Conservation (phyloP, 2,113 vertebrate genomes). For the Psophia crepitans region DNA sequence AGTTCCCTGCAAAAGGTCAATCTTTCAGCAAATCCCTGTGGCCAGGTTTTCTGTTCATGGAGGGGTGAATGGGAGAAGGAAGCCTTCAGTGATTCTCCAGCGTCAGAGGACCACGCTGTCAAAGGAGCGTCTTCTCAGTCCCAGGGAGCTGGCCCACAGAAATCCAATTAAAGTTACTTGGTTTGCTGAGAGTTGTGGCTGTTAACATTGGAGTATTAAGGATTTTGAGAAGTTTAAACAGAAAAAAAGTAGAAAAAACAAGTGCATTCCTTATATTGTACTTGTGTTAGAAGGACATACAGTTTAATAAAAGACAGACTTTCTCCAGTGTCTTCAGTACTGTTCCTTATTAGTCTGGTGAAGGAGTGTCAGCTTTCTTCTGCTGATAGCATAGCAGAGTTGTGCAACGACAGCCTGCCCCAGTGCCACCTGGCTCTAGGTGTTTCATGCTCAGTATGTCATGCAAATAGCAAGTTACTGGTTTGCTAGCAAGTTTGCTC, state of each 20-base stretch:
- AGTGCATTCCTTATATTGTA: neutral
- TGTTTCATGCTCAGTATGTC: neutral
- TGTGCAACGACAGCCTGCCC: neutral
- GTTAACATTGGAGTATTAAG: neutral
- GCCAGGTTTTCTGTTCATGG: neutral
- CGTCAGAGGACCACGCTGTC: neutral
- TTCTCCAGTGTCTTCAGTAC: neutral
- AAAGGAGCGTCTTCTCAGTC: neutral
- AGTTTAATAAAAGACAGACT: neutral
- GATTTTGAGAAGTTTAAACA: neutral
- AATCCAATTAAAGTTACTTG: neutral
- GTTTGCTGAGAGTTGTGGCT: neutral
- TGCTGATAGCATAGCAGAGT: neutral
- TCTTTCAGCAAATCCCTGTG: neutral
- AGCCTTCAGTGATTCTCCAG: neutral
- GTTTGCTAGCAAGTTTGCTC: conserved; percentile 6
- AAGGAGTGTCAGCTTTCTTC: neutral
- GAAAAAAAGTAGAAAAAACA: neutral
- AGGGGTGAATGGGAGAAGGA: neutral
- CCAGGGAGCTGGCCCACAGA: neutral
- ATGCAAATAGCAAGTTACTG: conserved; percentile 2
- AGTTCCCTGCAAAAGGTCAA: neutral
- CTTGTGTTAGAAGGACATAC: neutral
- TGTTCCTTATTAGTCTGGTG: neutral
- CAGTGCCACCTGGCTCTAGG: neutral